Evolutionary conservation across 2,113 vertebrate species (phyloP), one percentile per base, ranked within the genome.

Genomic region (Noturus placidus): DNA sequence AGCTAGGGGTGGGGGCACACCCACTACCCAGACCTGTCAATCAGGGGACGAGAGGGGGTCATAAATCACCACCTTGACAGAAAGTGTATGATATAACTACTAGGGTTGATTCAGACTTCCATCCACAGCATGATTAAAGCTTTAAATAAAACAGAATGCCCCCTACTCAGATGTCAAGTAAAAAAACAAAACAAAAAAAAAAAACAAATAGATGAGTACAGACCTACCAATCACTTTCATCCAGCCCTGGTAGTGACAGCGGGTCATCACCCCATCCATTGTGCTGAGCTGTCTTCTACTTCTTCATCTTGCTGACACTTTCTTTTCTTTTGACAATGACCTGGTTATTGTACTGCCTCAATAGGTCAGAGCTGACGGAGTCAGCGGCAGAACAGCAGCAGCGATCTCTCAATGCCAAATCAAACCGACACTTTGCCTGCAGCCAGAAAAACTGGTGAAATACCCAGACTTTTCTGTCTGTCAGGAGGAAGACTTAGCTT

Each of bases 141-240:
- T 82, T 85, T 86, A 25, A 74, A 65, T 46, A 50, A 83, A 82
- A 59, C 9, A 59, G 3, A 59, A 78, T 27, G 38, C 38, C 1
- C 5, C 30, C 10, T 33, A 11, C 69, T 54, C 78, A 69, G 78
- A 25, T 33, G 42, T 25, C 20, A 33, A 33, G 63, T 20, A 1
- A 65, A 52, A 38, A 56, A 5, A 52, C 25, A 13, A 42, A 14
- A 30, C 42, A 13, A n/a, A 72, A 25, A 27, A 25, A 46, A 25
- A 5, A 35, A 38, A 33, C 9, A 10, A 0, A 46, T 46, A 8
- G 38, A 35, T 6, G 15, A 46, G 5, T 77, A 5, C 46, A 52
- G 56, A 91, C 94, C 92, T 89, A 94, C 94, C 93, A 17, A 91
- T 93, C 79, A 94, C 93, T 11, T 91, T 90, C 94, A 94, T 94